Evolutionary conservation across 2,797 vertebrate genomes (phyloP).

Genomic region (Anabas testudineus): DNA sequence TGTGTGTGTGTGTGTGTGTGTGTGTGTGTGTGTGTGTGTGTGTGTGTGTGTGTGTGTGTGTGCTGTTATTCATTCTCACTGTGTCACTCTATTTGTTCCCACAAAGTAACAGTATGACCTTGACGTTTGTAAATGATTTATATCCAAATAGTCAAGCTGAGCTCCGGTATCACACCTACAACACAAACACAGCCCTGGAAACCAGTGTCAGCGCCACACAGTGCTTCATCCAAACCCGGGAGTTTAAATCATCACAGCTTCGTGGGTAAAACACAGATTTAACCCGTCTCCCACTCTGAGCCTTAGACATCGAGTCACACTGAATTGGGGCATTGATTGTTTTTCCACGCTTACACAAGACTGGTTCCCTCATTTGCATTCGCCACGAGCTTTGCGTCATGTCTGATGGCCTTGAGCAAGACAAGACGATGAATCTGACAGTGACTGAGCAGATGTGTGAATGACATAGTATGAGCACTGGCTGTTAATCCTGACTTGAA

Average conservation of each 20-base stretch:
- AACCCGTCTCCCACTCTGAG: neutral
- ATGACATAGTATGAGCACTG: conserved; percentile 18
- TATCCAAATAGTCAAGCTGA: conserved; percentile 41
- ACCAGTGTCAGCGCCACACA: too few species aligned
- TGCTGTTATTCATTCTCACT: too few species aligned
- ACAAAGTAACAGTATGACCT: conserved; percentile 40
- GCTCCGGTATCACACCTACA: conserved; percentile 46
- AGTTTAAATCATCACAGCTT: neutral
- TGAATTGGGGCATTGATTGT: conserved; percentile 1
- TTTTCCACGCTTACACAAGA: conserved; percentile 13
- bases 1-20: too few species aligned
- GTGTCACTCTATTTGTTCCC: conserved; percentile 38
- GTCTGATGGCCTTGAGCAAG: conserved; percentile 32
- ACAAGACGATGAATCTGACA: neutral
- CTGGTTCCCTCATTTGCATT: conserved; percentile 31
- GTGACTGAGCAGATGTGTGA: conserved; percentile 30
- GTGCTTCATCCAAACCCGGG: neutral
- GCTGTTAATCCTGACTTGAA: neutral
- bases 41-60: too few species aligned
- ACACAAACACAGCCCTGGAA: conserved; percentile 52
- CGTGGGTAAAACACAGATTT: neutral
- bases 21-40: too few species aligned
- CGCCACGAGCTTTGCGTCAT: conserved; percentile 34
- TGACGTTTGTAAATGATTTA: conserved; percentile 53
- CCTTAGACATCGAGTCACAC: neutral